Conservation (phyloP, 2,888 invertebrate genomes). For the Heliconius charithonia region DNA sequence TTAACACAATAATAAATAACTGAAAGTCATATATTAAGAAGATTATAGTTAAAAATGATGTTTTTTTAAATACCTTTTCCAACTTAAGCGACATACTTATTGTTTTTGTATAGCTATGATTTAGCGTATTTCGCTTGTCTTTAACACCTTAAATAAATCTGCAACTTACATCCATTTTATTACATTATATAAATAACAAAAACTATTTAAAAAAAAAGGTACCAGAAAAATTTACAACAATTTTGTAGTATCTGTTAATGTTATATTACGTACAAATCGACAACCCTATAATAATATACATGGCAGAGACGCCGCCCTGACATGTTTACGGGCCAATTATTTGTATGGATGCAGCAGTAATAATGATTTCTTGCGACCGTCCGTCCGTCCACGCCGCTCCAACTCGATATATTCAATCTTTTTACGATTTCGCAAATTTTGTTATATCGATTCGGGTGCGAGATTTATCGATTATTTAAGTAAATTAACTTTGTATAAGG, state of each 20-base stretch:
- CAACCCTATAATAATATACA: slow-evolving; percentile 78
- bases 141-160: too few relatives aligned
- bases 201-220: too few relatives aligned
- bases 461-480: slow-evolving; percentile 64
- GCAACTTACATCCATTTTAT: too few relatives aligned
- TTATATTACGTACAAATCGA: neutral
- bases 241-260: neutral
- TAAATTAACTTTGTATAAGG: slow-evolving; percentile 51
- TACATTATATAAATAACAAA: too few relatives aligned
- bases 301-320: slow-evolving; percentile 82
- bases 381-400: slow-evolving; percentile 50
- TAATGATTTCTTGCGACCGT: slow-evolving; percentile 82
- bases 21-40: too few relatives aligned
- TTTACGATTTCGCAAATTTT: slow-evolving; percentile 70
- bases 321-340: slow-evolving; percentile 85
- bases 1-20: too few relatives aligned
- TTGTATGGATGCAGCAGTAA: slow-evolving; percentile 82
- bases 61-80: too few relatives aligned
- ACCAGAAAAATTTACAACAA: too few relatives aligned
- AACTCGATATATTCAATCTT: slow-evolving; percentile 64
- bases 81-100: too few relatives aligned
- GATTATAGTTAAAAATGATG: too few relatives aligned
- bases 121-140: too few relatives aligned
- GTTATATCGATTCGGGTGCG: slow-evolving; percentile 63
- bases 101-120: too few relatives aligned